These are phyloP conservation scores for Hirtodrosophila duncani DNA, from an alignment of 2,888 invertebrate species.

Conservation along the genomic window DNA sequence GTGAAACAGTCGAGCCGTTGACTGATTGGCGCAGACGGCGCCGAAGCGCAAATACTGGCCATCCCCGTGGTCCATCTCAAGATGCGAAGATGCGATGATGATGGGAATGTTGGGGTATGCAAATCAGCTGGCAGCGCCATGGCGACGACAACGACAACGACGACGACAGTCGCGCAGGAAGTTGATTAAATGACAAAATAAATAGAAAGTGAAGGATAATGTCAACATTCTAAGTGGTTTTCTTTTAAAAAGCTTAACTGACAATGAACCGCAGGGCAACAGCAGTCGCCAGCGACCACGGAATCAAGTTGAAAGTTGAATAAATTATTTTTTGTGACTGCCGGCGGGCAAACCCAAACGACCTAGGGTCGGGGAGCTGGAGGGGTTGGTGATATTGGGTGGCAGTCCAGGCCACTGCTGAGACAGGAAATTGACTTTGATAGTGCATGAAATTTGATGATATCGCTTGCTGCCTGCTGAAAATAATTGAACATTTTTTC, in stretches of 20 bases:
- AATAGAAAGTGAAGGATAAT: slow-evolving; percentile 71
- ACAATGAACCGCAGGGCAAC: slow-evolving; percentile 72
- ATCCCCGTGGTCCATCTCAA: slow-evolving; percentile 53
- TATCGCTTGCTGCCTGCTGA: slow-evolving; percentile 40
- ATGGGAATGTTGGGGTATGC: slow-evolving; percentile 61
- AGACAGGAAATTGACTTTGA: slow-evolving; percentile 68
- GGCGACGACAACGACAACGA: slow-evolving; percentile 16
- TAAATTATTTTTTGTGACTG: slow-evolving; percentile 64
- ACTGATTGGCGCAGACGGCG: slow-evolving; percentile 61
- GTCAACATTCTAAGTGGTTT: slow-evolving; percentile 76
- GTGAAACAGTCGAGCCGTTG: slow-evolving; percentile 36
- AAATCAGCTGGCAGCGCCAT: slow-evolving; percentile 53
- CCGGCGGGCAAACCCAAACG: slow-evolving; percentile 12
- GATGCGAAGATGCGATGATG: no score
- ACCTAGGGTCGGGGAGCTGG: slow-evolving; percentile 1
- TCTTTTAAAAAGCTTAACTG: slow-evolving; percentile 70
- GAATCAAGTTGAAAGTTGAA: slow-evolving; percentile 70
- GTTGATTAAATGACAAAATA: slow-evolving; percentile 75
- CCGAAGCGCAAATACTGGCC: slow-evolving; percentile 40
- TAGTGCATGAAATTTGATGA: slow-evolving; percentile 72
- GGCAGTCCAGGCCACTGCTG: slow-evolving; percentile 21
- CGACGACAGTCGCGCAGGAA: slow-evolving; percentile 50
- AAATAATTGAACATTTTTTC: slow-evolving; percentile 50
- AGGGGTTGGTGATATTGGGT: neutral
- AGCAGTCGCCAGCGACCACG: slow-evolving; percentile 40